Evolutionary conservation across 2,113 vertebrate genomes (phyloP).

Genomic region (Prolemur simus): DNA sequence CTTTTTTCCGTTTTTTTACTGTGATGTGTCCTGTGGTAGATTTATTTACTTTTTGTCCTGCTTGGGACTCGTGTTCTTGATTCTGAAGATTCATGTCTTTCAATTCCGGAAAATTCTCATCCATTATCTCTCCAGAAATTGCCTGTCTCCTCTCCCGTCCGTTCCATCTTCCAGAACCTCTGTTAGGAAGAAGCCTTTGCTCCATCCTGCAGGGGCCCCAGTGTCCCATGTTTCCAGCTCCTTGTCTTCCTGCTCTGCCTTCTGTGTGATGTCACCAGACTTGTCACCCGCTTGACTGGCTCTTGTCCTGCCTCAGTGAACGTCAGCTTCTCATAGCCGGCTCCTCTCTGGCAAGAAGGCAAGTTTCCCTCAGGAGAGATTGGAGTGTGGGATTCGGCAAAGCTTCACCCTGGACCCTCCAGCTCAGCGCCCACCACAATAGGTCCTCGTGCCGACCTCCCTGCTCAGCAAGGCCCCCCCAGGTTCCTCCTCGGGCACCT

Average conservation of each 20-base stretch:
- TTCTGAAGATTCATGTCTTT: constrained; percentile 22
- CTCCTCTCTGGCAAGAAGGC: background rate
- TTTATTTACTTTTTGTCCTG: background rate
- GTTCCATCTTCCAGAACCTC: background rate
- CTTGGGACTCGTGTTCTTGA: constrained; percentile 32
- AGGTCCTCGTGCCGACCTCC: background rate
- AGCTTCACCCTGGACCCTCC: background rate
- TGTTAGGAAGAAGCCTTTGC: fast-evolving
- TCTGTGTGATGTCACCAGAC: background rate
- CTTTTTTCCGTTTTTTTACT: background rate
- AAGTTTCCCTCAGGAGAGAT: background rate
- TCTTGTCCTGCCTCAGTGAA: background rate
- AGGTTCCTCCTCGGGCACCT: background rate
- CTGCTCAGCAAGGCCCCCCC: fast-evolving
- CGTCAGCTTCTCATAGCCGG: background rate
- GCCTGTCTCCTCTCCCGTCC: background rate
- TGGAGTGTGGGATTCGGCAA: background rate
- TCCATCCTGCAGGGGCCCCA: fast-evolving
- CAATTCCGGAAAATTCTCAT: background rate
- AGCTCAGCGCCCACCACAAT: background rate
- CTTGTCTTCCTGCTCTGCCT: background rate
- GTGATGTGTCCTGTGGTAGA: background rate
- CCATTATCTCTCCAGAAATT: background rate
- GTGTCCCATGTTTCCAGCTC: fast-evolving
- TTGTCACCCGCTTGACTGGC: background rate